Percentiles rank a stretch among this genome's conserved stretches.
phyloP scores from a whole-genome alignment of 2,888 invertebrate species.

The Diaprepes abbreviatus region DNA sequence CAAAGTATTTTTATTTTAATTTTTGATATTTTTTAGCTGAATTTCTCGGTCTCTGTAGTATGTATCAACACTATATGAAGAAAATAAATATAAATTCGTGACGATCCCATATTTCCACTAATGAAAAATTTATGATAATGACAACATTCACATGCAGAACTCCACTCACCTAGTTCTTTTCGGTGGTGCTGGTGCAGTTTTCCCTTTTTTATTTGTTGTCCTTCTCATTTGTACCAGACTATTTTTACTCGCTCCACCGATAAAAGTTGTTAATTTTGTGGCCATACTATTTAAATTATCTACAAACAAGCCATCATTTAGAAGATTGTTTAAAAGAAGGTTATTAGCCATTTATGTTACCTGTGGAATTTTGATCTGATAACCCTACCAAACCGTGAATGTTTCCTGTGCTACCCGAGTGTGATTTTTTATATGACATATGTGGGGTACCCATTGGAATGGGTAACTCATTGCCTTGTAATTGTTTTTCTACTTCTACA shows the following conservation, averaged over 20 bases:
- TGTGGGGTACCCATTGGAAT: constrained; percentile 71
- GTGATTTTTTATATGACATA: constrained; percentile 75
- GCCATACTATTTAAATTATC: constrained; percentile 62
- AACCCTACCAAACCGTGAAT: constrained; percentile 70
- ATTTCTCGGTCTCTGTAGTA: too few relatives aligned
- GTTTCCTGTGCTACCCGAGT: constrained; percentile 75
- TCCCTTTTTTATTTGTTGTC: constrained; percentile 89
- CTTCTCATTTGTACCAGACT: constrained; percentile 86
- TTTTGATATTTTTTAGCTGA: too few relatives aligned
- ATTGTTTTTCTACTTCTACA: constrained; percentile 94
- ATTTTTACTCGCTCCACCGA: constrained; percentile 71
- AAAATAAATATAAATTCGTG: too few relatives aligned
- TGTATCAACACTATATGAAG: too few relatives aligned
- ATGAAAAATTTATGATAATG: too few relatives aligned
- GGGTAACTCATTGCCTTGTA: constrained; percentile 78
- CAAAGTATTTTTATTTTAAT: too few relatives aligned
- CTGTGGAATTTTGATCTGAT: constrained; percentile 58
- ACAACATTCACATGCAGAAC: not conserved
- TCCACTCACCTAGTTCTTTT: constrained; percentile 88
- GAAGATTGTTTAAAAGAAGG: not conserved
- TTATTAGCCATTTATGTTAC: constrained; percentile 20
- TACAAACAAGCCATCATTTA: constrained; percentile 41
- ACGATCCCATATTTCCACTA: too few relatives aligned
- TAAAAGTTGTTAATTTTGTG: constrained; percentile 75
- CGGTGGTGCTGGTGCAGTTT: constrained; percentile 95